phyloP scores from a whole-genome alignment of 2,113 vertebrate species.

The Gymnogyps californianus region DNA sequence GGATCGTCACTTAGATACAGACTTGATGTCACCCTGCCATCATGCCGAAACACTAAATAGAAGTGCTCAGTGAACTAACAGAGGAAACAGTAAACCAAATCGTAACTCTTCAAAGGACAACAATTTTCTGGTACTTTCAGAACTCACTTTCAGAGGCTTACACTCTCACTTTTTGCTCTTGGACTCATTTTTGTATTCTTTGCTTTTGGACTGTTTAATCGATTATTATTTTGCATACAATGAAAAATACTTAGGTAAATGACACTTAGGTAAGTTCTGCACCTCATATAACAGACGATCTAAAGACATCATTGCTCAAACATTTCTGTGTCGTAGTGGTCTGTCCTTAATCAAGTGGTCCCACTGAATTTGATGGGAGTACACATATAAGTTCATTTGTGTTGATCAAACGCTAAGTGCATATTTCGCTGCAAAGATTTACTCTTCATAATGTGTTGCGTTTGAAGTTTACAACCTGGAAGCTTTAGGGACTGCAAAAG shows the following conservation, averaged over 20 bases:
- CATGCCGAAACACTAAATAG: neutral
- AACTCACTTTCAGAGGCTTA: neutral
- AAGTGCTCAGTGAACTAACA: neutral
- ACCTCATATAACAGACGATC: neutral
- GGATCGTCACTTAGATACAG: neutral
- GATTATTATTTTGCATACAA: neutral
- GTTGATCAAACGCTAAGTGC: neutral
- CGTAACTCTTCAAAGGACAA: neutral
- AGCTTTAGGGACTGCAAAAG: neutral
- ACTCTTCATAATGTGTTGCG: neutral
- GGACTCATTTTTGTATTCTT: neutral
- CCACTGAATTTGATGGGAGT: neutral
- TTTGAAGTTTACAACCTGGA: neutral
- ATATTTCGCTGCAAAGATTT: neutral
- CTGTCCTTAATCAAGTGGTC: neutral
- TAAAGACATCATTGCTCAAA: neutral
- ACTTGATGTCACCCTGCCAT: neutral
- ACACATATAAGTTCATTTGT: neutral
- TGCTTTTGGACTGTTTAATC: neutral
- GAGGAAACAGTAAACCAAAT: neutral
- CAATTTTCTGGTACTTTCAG: neutral
- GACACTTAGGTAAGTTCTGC: accelerated
- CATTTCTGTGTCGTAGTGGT: neutral
- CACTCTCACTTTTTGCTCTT: neutral
- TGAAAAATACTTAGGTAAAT: neutral